Percentiles rank a stretch among this genome's conserved stretches.
Conservation (phyloP, 2,888 invertebrate genomes). For the Cartodere bifasciata region DNA sequence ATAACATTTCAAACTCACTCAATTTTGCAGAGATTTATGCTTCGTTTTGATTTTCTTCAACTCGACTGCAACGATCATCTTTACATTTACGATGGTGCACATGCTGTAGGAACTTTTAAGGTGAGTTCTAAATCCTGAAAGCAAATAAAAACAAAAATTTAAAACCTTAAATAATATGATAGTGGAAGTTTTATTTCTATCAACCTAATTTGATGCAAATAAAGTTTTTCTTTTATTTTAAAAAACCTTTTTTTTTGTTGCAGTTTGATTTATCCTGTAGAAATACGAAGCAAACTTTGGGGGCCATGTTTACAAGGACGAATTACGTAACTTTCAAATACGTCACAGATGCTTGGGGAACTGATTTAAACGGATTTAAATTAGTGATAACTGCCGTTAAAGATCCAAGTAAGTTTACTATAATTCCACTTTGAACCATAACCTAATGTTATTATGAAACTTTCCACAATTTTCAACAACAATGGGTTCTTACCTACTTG, state of each 20-base stretch:
- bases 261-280: slow-evolving; percentile 87
- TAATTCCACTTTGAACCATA: not conserved
- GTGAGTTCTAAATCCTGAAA: slow-evolving; percentile 37
- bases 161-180: not conserved
- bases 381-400: slow-evolving; percentile 90
- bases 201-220: slow-evolving; percentile 1
- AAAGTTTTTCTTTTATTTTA: too few species aligned
- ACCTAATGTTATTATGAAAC: too few species aligned
- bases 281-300: slow-evolving; percentile 79
- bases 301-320: slow-evolving; percentile 79
- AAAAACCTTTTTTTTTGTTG: slow-evolving; percentile 32
- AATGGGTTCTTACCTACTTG: too few species aligned
- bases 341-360: slow-evolving; percentile 88
- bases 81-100: slow-evolving; percentile 85
- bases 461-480: too few species aligned
- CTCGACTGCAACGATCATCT: slow-evolving; percentile 91
- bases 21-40: slow-evolving; percentile 86
- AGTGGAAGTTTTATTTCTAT: not conserved
- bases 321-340: slow-evolving; percentile 91
- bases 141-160: slow-evolving; percentile 6
- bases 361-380: slow-evolving; percentile 82
- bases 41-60: slow-evolving; percentile 82
- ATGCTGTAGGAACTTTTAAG: slow-evolving; percentile 78
- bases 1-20: slow-evolving; percentile 92
- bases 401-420: slow-evolving; percentile 70